Evolutionary conservation across 2,113 vertebrate genomes (phyloP).

Genomic region (Stigmatopora nigra): DNA sequence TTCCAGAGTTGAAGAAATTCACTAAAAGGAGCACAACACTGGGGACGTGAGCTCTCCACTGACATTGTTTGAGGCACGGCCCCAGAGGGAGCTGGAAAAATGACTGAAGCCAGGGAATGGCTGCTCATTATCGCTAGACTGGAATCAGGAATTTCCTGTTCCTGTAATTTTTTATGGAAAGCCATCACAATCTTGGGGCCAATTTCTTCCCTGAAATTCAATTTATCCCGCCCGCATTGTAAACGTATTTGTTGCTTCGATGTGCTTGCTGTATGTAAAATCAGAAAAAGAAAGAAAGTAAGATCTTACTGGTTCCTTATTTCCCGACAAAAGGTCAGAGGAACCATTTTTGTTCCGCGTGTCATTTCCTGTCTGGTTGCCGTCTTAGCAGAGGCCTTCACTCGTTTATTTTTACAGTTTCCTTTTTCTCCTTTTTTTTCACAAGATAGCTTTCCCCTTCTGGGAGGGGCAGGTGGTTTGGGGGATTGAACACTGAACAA

Average conservation of each 20-base stretch:
- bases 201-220: slow-evolving; percentile 11
- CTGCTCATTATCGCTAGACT: slow-evolving; percentile 66
- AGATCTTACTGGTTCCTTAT: slow-evolving; percentile 42
- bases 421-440: slow-evolving; percentile 63
- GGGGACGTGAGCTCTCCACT: slow-evolving; percentile 49
- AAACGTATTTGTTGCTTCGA: slow-evolving; percentile 10
- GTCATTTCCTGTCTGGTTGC: slow-evolving; percentile 74
- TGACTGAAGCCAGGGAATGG: slow-evolving; percentile 48
- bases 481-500: slow-evolving; percentile 47
- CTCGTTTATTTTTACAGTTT: slow-evolving; percentile 79
- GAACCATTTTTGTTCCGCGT: slow-evolving; percentile 67
- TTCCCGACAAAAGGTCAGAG: slow-evolving; percentile 56
- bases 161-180: slow-evolving; percentile 39
- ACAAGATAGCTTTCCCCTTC: slow-evolving; percentile 60
- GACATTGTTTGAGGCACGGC: slow-evolving; percentile 64
- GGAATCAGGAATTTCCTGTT: slow-evolving; percentile 68
- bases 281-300: slow-evolving; percentile 2
- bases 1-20: slow-evolving; percentile 56
- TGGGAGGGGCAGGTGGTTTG: slow-evolving; percentile 62
- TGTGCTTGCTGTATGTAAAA: slow-evolving; percentile 10
- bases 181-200: slow-evolving; percentile 18
- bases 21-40: slow-evolving; percentile 51
- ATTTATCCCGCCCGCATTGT: slow-evolving; percentile 14
- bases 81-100: slow-evolving; percentile 56
- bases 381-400: slow-evolving; percentile 55